These are phyloP conservation scores for Tridacna gigas DNA, from an alignment of 2,888 invertebrate genomes.

Conservation along the genomic window DNA sequence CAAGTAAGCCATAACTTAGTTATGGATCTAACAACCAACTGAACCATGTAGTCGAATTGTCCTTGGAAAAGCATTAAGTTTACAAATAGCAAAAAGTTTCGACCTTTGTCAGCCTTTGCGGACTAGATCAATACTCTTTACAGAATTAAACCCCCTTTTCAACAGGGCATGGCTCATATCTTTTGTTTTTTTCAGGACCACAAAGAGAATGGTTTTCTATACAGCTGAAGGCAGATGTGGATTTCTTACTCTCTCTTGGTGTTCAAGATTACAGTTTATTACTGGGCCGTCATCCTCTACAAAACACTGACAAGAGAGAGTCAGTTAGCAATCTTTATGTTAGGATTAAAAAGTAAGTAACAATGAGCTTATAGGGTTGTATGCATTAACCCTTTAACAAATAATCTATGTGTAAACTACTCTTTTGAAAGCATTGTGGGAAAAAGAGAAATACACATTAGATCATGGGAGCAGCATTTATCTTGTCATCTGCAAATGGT, in stretches of 20 bases:
- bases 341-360: constrained; percentile 72
- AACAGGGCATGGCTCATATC: too few relatives aligned
- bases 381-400: neutral
- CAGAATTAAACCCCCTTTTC: too few relatives aligned
- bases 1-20: too few relatives aligned
- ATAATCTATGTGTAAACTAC: neutral
- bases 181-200: constrained; percentile 62
- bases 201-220: constrained; percentile 76
- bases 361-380: neutral
- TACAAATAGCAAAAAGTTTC: too few relatives aligned
- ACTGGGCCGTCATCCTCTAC: constrained; percentile 74
- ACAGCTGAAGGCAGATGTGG: constrained; percentile 75
- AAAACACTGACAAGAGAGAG: constrained; percentile 60
- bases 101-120: too few relatives aligned
- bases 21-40: too few relatives aligned
- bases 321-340: constrained; percentile 70
- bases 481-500: too few relatives aligned
- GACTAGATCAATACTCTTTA: too few relatives aligned
- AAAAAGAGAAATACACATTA: too few relatives aligned
- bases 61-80: too few relatives aligned
- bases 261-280: constrained; percentile 81
- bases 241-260: constrained; percentile 72
- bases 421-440: neutral
- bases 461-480: too few relatives aligned
- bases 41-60: too few relatives aligned